Conservation (phyloP, 2,797 vertebrate species). For the Eleutherodactylus coqui region DNA sequence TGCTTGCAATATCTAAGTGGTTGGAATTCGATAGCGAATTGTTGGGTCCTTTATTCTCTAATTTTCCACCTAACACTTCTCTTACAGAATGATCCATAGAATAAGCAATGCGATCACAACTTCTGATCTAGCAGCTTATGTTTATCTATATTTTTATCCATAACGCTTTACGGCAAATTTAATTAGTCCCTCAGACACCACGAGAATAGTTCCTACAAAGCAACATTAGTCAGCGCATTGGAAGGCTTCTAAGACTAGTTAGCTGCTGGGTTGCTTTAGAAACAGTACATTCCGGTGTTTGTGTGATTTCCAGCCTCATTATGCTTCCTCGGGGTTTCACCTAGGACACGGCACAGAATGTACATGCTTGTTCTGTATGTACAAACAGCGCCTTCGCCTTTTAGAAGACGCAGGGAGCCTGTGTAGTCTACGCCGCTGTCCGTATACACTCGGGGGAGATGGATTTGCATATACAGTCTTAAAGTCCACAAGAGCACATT, state of each 20-base stretch:
- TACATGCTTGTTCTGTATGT: constrained; percentile 66
- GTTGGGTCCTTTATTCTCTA: neutral
- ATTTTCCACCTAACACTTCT: neutral
- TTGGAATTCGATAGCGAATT: too few relatives aligned
- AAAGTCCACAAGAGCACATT: constrained; percentile 31
- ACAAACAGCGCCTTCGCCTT: constrained; percentile 66
- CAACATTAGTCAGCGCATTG: constrained; percentile 59
- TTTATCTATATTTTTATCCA: constrained; percentile 22
- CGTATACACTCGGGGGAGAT: neutral
- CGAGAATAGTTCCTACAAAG: constrained; percentile 51
- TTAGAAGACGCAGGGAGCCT: constrained; percentile 31
- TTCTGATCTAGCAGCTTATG: neutral
- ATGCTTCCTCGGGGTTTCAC: constrained; percentile 68
- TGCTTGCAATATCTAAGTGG: too few relatives aligned
- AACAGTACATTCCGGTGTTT: constrained; percentile 57
- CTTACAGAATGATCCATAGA: too few relatives aligned
- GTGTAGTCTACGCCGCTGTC: constrained; percentile 7
- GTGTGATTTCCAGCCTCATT: constrained; percentile 65
- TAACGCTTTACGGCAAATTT: constrained; percentile 36
- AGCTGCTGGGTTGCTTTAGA: constrained; percentile 60
- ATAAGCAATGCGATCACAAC: neutral
- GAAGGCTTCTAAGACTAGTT: constrained; percentile 52
- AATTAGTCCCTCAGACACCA: constrained; percentile 55
- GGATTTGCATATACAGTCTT: constrained; percentile 1
- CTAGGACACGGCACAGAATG: constrained; percentile 65